phyloP scores from a whole-genome alignment of 2,797 vertebrate species.

The Chiloscyllium punctatum region DNA sequence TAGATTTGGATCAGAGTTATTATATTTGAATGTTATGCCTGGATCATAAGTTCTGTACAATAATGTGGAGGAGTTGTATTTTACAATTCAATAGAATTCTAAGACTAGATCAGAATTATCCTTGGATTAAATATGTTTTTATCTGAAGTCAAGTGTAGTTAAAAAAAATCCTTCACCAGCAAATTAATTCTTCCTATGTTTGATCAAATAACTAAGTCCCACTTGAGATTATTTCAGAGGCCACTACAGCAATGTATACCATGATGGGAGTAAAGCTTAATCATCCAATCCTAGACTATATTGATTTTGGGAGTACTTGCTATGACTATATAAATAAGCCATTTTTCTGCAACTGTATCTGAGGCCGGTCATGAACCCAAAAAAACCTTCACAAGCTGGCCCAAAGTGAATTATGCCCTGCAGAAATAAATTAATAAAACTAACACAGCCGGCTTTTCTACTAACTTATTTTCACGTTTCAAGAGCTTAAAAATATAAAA shows the following conservation, averaged over 20 bases:
- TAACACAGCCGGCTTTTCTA: slow-evolving; percentile 68
- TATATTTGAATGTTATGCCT: background rate
- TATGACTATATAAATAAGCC: slow-evolving; percentile 79
- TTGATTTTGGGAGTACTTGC: slow-evolving; percentile 75
- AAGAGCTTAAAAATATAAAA: slow-evolving; percentile 81
- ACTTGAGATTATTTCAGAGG: slow-evolving; percentile 60
- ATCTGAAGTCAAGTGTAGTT: slow-evolving; percentile 25
- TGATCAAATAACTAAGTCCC: slow-evolving; percentile 61
- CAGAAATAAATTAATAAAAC: slow-evolving; percentile 80
- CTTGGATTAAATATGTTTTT: slow-evolving; percentile 21
- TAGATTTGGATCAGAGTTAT: background rate
- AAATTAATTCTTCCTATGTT: slow-evolving; percentile 61
- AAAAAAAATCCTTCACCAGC: slow-evolving; percentile 55
- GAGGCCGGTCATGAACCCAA: slow-evolving; percentile 70
- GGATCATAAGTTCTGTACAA: background rate
- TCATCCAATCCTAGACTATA: slow-evolving; percentile 74
- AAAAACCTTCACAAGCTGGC: slow-evolving; percentile 70
- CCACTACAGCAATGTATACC: slow-evolving; percentile 66
- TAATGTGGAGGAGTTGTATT: background rate
- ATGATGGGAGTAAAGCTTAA: slow-evolving; percentile 72
- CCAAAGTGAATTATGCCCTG: slow-evolving; percentile 71
- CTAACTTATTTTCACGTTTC: slow-evolving; percentile 77
- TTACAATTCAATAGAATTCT: background rate
- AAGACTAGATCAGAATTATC: slow-evolving; percentile 2
- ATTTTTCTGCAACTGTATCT: slow-evolving; percentile 73